A percentile compares a stretch with the other conserved stretches of the same genome.
phyloP scores from a whole-genome alignment of 1,140 invertebrate genomes.

The Tetragonula clypearis region DNA sequence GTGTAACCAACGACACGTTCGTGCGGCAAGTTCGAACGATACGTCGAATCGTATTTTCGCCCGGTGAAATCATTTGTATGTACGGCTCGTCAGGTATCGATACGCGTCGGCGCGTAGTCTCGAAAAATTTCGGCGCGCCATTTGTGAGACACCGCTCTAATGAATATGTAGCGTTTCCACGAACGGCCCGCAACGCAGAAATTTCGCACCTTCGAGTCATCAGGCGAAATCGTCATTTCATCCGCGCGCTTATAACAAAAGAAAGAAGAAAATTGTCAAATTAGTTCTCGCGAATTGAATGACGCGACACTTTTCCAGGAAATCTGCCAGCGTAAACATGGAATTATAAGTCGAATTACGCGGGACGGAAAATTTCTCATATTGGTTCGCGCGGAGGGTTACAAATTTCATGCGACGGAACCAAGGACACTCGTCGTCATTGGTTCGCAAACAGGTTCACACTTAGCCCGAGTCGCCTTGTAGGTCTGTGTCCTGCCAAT shows the following conservation, averaged over 20 bases:
- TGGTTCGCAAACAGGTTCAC: conserved; percentile 54
- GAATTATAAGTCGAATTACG: background rate
- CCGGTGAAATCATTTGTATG: conserved; percentile 33
- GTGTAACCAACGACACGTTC: conserved; percentile 1
- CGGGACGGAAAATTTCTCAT: background rate
- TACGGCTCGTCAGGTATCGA: background rate
- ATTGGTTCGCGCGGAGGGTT: background rate
- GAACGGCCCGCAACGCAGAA: conserved; percentile 15
- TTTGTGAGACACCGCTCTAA: conserved; percentile 1
- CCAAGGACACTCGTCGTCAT: conserved; percentile 28
- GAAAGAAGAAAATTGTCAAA: background rate
- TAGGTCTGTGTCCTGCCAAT: conserved; percentile 54
- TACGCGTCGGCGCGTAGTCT: conserved; percentile 14
- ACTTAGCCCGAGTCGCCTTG: conserved; percentile 36
- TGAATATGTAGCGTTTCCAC: conserved; percentile 55
- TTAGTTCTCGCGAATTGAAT: conserved; percentile 11
- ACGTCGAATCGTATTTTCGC: conserved; percentile 30
- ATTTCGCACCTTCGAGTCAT: background rate
- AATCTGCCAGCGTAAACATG: no score
- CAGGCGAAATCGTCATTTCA: background rate
- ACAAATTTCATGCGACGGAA: background rate
- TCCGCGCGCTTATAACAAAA: background rate
- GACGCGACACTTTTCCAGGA: background rate
- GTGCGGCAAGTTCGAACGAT: background rate
- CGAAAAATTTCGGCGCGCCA: conserved; percentile 13